phyloP scores from a whole-genome alignment of 2,797 vertebrate species.

The Phrynocephalus vlangalii region DNA sequence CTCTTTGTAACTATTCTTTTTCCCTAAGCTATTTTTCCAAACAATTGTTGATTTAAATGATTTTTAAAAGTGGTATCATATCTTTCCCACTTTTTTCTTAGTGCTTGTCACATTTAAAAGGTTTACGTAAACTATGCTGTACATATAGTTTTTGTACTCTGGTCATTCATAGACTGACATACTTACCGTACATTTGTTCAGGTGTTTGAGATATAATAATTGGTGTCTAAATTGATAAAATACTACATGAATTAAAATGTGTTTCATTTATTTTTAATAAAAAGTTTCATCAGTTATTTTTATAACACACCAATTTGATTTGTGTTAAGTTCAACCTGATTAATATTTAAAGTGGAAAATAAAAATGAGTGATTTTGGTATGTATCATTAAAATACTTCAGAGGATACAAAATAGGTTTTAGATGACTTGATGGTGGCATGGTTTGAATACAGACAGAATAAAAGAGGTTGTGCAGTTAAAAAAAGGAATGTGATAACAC shows the following conservation, averaged over 20 bases:
- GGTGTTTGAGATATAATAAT: slow-evolving; percentile 12
- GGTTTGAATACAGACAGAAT: neutral
- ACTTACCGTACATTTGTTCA: slow-evolving; percentile 34
- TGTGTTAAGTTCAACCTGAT: slow-evolving; percentile 25
- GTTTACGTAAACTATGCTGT: neutral
- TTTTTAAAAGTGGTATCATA: neutral
- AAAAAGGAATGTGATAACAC: neutral
- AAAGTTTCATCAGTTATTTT: slow-evolving; percentile 43
- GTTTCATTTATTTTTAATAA: slow-evolving; percentile 39
- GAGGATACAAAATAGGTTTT: neutral
- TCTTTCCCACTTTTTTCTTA: neutral
- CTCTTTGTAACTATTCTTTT: neutral
- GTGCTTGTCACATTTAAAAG: neutral
- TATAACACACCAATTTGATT: slow-evolving; percentile 23
- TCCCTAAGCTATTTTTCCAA: neutral
- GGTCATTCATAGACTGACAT: neutral
- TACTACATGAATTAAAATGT: neutral
- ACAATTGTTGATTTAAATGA: neutral
- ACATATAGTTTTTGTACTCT: neutral
- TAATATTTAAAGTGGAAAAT: neutral
- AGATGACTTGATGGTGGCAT: neutral
- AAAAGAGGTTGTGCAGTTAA: neutral
- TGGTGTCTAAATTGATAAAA: neutral
- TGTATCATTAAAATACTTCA: slow-evolving; percentile 33
- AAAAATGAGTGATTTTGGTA: slow-evolving; percentile 24